These are phyloP conservation scores for Coregonus sp. DNA, from an alignment of 2,797 vertebrate genomes.

Conservation along the genomic window DNA sequence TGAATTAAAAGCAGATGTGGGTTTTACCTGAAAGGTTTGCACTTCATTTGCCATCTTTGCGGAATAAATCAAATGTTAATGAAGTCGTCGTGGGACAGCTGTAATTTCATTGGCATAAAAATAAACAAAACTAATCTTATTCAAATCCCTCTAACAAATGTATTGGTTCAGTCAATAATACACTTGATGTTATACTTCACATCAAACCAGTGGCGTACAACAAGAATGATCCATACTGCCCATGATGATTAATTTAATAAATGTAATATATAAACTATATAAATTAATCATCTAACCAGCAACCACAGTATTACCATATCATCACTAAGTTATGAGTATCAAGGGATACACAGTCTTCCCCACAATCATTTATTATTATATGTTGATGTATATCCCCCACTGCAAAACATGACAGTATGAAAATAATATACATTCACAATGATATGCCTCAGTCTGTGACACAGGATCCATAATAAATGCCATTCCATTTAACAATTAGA, in stretches of 20 bases:
- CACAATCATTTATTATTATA: not conserved
- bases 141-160: not conserved
- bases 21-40: not conserved
- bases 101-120: not conserved
- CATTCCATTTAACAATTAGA: slow-evolving; percentile 60
- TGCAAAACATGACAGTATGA: not conserved
- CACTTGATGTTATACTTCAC: not conserved
- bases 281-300: not conserved
- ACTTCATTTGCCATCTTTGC: not conserved
- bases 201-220: not conserved
- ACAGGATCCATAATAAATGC: slow-evolving; percentile 49
- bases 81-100: not conserved
- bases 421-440: not conserved
- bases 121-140: not conserved
- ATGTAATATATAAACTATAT: not conserved
- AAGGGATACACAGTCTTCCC: not conserved
- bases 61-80: not conserved
- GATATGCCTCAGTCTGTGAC: slow-evolving; percentile 46
- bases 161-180: not conserved
- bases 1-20: not conserved
- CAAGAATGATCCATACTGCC: not conserved
- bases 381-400: not conserved
- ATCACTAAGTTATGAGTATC: not conserved
- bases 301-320: not conserved
- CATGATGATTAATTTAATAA: not conserved